A percentile compares a stretch with the other conserved stretches of the same genome.
These are phyloP conservation scores for Microvelia longipes DNA, from an alignment of 1,140 invertebrate genomes.

Conservation along the genomic window DNA sequence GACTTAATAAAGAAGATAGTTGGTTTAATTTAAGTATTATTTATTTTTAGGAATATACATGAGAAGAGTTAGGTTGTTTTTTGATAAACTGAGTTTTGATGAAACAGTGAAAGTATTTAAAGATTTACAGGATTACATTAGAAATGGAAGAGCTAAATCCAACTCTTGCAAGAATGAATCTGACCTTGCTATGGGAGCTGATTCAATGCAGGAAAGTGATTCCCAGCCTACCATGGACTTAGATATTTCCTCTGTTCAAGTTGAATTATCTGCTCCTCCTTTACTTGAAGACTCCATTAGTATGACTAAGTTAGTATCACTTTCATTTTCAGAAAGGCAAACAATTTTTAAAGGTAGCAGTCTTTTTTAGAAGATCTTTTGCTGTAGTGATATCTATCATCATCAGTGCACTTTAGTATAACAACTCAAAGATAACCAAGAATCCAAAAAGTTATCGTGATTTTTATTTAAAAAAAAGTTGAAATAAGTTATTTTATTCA, in stretches of 20 bases:
- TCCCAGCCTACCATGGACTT: background rate
- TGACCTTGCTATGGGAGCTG: too few relatives aligned
- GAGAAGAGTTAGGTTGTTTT: slow-evolving; percentile 56
- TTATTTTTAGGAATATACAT: slow-evolving; percentile 54
- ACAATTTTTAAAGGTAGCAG: too few relatives aligned
- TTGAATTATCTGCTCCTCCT: background rate
- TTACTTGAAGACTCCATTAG: background rate
- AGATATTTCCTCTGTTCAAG: background rate
- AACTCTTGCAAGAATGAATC: slow-evolving; percentile 13
- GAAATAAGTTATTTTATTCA: too few relatives aligned
- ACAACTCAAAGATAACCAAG: too few relatives aligned
- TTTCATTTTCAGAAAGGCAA: too few relatives aligned
- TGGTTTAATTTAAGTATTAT: slow-evolving; percentile 26
- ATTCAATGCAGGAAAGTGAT: background rate
- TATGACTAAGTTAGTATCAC: too few relatives aligned
- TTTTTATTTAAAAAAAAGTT: too few relatives aligned
- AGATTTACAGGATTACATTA: slow-evolving; percentile 44
- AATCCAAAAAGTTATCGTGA: too few relatives aligned
- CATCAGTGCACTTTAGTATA: too few relatives aligned
- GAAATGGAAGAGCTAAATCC: slow-evolving; percentile 21
- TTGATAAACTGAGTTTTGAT: slow-evolving; percentile 67
- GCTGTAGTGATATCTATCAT: too few relatives aligned
- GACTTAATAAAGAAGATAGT: too few relatives aligned
- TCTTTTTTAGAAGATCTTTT: too few relatives aligned
- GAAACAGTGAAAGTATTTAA: slow-evolving; percentile 54